A percentile compares a stretch with the other conserved stretches of the same genome.
Conservation (phyloP, 1,140 invertebrate species). For the Anoplophora glabripennis region DNA sequence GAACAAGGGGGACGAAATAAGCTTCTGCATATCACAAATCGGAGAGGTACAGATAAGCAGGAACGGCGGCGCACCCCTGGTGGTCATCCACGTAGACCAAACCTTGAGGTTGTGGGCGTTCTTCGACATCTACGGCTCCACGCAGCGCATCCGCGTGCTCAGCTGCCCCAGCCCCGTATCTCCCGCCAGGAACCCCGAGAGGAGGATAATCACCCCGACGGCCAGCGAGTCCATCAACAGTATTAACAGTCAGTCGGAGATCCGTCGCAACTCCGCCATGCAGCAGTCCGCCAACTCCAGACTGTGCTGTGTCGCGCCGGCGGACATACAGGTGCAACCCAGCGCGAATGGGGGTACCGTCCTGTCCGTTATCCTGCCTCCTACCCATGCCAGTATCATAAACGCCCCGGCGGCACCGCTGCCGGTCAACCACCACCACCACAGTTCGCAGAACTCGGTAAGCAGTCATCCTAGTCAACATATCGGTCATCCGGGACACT, state of each 20-base stretch:
- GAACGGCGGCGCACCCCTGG: slow-evolving; percentile 76
- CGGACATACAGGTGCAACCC: slow-evolving; percentile 63
- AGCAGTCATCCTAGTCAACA: slow-evolving; percentile 39
- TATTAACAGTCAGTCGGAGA: slow-evolving; percentile 48
- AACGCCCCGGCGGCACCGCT: slow-evolving; percentile 28
- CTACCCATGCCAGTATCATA: slow-evolving; percentile 50
- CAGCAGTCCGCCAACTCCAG: slow-evolving; percentile 47
- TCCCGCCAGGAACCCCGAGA: slow-evolving; percentile 49
- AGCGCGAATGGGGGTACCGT: slow-evolving; percentile 66
- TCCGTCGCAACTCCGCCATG: slow-evolving; percentile 14
- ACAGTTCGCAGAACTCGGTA: slow-evolving; percentile 36
- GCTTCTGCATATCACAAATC: slow-evolving; percentile 78
- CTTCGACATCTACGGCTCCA: slow-evolving; percentile 94
- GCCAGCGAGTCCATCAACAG: slow-evolving; percentile 55
- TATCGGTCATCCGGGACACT: slow-evolving; percentile 26
- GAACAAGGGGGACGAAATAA: slow-evolving; percentile 83
- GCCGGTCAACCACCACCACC: slow-evolving; percentile 35
- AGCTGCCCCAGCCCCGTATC: slow-evolving; percentile 49
- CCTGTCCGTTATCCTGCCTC: slow-evolving; percentile 76
- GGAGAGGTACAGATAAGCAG: slow-evolving; percentile 88
- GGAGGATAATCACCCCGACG: slow-evolving; percentile 42
- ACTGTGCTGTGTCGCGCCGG: slow-evolving; percentile 50
- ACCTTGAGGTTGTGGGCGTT: slow-evolving; percentile 88
- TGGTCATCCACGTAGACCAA: slow-evolving; percentile 93
- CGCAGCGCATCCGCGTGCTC: slow-evolving; percentile 77